These are phyloP conservation scores for Drosophila ochracea DNA, from an alignment of 2,888 invertebrate species.

Conservation along the genomic window DNA sequence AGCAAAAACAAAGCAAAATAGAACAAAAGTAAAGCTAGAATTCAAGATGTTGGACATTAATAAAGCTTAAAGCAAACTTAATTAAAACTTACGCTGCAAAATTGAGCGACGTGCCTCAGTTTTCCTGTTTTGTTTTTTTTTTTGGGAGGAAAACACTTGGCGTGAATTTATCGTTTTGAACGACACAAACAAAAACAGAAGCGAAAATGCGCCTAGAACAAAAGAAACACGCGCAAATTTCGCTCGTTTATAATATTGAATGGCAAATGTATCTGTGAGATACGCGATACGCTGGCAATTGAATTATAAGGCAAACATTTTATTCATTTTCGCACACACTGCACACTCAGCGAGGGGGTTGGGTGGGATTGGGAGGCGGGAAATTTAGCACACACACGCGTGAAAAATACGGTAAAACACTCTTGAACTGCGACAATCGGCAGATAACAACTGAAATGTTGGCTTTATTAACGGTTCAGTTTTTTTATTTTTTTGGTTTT, in stretches of 20 bases:
- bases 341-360: background rate
- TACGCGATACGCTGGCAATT: slow-evolving; percentile 24
- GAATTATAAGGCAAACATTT: slow-evolving; percentile 47
- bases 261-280: slow-evolving; percentile 50
- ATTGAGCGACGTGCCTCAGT: slow-evolving; percentile 12
- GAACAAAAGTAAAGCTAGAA: slow-evolving; percentile 7
- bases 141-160: slow-evolving; percentile 24
- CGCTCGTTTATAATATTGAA: slow-evolving; percentile 27
- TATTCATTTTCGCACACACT: slow-evolving; percentile 56
- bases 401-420: slow-evolving; percentile 16
- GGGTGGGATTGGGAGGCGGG: background rate
- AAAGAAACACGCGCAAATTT: slow-evolving; percentile 10
- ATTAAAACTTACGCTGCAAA: slow-evolving; percentile 64
- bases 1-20: slow-evolving; percentile 8
- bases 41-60: slow-evolving; percentile 45
- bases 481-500: slow-evolving; percentile 1
- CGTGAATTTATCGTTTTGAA: slow-evolving; percentile 21
- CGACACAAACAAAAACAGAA: slow-evolving; percentile 21
- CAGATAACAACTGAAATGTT: slow-evolving; percentile 10
- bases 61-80: slow-evolving; percentile 61
- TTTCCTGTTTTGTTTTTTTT: background rate
- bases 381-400: slow-evolving; percentile 33
- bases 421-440: slow-evolving; percentile 10
- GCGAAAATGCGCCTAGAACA: slow-evolving; percentile 15
- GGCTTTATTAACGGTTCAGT: slow-evolving; percentile 27